These are phyloP conservation scores for Pseudolaguvia tuberculata DNA, from an alignment of 2,113 vertebrate genomes.

Conservation along the genomic window DNA sequence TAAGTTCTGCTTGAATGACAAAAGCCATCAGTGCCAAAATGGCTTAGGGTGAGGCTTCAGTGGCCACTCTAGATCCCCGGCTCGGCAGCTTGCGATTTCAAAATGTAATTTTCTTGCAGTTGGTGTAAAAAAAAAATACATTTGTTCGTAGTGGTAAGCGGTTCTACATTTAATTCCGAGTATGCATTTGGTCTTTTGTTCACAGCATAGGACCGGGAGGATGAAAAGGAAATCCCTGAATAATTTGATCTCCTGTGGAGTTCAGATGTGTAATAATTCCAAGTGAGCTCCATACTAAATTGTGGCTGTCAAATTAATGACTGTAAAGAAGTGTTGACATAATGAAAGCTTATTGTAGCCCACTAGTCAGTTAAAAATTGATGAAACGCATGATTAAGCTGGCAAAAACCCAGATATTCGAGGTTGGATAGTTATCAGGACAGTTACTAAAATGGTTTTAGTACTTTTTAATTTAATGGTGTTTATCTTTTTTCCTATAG, in stretches of 20 bases:
- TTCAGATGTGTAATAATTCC: constrained; percentile 10
- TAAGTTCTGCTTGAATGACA: constrained; percentile 41
- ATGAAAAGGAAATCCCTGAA: background rate
- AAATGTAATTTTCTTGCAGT: constrained; percentile 35
- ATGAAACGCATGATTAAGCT: background rate
- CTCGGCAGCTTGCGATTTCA: constrained; percentile 13
- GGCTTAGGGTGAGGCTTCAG: constrained; percentile 33
- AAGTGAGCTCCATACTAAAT: background rate
- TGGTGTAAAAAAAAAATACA: constrained; percentile 12
- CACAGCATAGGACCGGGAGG: background rate
- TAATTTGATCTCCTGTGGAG: constrained; percentile 12
- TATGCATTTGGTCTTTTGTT: constrained; percentile 15
- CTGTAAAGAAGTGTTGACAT: constrained; percentile 22
- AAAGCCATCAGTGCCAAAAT: constrained; percentile 44
- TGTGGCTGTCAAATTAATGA: background rate
- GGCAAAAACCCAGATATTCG: background rate
- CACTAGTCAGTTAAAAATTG: constrained; percentile 1
- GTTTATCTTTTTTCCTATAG: constrained; percentile 36
- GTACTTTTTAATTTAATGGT: background rate
- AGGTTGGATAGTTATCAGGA: background rate
- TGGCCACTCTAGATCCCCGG: constrained; percentile 15
- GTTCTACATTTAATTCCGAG: background rate
- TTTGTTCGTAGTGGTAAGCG: background rate
- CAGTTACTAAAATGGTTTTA: background rate
- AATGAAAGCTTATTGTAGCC: constrained; percentile 22